These are phyloP conservation scores for Aptenodytes forsteri DNA, from an alignment of 2,113 vertebrate genomes.

Conservation along the genomic window DNA sequence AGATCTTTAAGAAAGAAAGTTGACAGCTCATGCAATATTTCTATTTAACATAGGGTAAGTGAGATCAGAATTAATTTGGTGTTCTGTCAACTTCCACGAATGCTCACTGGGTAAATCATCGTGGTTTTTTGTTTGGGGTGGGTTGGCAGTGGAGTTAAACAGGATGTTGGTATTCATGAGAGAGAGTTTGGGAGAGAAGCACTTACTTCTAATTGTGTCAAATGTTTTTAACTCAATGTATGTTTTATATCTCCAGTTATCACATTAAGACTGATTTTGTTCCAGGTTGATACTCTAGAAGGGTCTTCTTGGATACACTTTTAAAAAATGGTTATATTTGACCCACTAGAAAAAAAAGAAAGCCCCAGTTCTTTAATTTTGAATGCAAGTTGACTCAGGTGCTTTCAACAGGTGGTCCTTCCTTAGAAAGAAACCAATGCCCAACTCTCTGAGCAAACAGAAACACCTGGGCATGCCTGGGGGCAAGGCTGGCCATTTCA, in stretches of 20 bases:
- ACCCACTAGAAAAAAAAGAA: neutral
- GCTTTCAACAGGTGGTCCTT: neutral
- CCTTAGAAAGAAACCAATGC: neutral
- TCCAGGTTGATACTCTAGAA: neutral
- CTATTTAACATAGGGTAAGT: neutral
- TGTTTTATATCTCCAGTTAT: neutral
- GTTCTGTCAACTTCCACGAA: neutral
- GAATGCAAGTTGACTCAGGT: neutral
- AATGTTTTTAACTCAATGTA: neutral
- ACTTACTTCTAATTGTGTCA: neutral
- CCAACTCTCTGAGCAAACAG: neutral
- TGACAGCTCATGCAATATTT: neutral
- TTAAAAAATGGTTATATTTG: neutral
- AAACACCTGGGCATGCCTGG: neutral
- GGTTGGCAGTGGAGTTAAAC: neutral
- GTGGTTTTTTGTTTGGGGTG: neutral
- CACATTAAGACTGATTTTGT: neutral
- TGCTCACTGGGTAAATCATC: neutral
- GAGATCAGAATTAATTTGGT: neutral
- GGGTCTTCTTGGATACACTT: neutral
- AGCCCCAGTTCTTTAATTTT: fast-evolving
- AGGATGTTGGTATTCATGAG: neutral
- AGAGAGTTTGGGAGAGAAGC: neutral
- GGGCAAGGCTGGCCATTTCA: neutral
- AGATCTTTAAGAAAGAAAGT: neutral